These are phyloP conservation scores for Drosophila yooni DNA, from an alignment of 2,888 invertebrate species.

Conservation along the genomic window DNA sequence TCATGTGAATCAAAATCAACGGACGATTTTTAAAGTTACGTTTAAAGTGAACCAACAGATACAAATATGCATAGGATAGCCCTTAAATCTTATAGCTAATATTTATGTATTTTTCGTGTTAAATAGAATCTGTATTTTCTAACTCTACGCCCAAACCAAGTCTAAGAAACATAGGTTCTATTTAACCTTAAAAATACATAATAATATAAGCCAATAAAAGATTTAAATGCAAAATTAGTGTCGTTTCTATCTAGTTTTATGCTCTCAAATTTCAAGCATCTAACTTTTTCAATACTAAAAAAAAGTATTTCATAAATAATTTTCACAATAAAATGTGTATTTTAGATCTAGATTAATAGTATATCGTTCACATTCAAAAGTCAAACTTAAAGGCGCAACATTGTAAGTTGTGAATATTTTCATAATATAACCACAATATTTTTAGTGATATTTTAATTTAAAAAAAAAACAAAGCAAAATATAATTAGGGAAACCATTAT, in stretches of 20 bases:
- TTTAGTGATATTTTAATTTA: neutral
- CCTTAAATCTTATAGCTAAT: neutral
- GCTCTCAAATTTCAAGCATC: neutral
- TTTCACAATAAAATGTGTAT: neutral
- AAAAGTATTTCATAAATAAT: neutral
- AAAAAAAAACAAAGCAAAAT: neutral
- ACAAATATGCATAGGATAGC: neutral
- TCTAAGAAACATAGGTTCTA: neutral
- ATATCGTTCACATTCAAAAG: neutral
- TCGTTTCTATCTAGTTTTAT: neutral
- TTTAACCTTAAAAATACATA: neutral
- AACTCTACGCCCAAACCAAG: neutral
- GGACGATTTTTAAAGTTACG: neutral
- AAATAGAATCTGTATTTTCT: neutral
- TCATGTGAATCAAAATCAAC: neutral
- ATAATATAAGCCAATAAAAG: neutral
- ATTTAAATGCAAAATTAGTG: neutral
- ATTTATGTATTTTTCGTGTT: too few species aligned
- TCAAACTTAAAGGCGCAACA: neutral
- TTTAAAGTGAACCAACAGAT: neutral
- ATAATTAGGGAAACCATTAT: neutral
- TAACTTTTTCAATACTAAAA: neutral
- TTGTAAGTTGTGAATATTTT: neutral
- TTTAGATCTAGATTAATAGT: neutral
- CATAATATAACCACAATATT: neutral